These are phyloP conservation scores for Drosophila yakuba DNA, from an alignment of 1,140 invertebrate species.

Conservation along the genomic window DNA sequence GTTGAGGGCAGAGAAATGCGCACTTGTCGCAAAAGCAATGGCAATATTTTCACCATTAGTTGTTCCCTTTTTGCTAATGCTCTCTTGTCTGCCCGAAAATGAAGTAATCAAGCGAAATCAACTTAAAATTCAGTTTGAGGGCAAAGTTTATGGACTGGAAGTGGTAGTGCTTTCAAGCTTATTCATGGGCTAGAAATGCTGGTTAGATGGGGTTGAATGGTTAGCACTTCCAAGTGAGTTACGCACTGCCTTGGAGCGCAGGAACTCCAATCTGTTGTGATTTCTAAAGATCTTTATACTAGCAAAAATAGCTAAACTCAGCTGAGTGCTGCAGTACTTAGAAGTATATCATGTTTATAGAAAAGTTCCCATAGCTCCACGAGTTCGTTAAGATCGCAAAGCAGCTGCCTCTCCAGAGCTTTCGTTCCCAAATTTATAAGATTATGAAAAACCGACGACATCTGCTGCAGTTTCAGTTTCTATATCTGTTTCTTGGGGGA, in stretches of 20 bases:
- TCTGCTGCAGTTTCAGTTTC: slow-evolving; percentile 33
- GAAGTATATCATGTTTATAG: background rate
- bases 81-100: slow-evolving; percentile 38
- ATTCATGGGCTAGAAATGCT: slow-evolving; percentile 4
- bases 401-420: slow-evolving; percentile 24
- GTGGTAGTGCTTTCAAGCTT: slow-evolving; percentile 50
- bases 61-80: slow-evolving; percentile 11
- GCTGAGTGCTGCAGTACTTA: background rate
- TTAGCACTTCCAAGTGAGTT: background rate
- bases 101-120: slow-evolving; percentile 52
- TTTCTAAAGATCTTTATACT: background rate
- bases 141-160: slow-evolving; percentile 72
- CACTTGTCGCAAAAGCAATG: slow-evolving; percentile 81
- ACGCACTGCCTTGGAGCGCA: background rate
- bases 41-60: slow-evolving; percentile 80
- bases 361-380: slow-evolving; percentile 12
- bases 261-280: slow-evolving; percentile 4
- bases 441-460: slow-evolving; percentile 49
- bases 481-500: background rate
- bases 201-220: slow-evolving; percentile 18
- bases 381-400: too few species aligned
- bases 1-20: slow-evolving; percentile 30
- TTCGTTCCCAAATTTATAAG: background rate
- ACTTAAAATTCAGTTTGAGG: slow-evolving; percentile 62
- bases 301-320: background rate